These are phyloP conservation scores for Pristionchus mayeri DNA, from an alignment of 2,888 invertebrate species.

Conservation along the genomic window DNA sequence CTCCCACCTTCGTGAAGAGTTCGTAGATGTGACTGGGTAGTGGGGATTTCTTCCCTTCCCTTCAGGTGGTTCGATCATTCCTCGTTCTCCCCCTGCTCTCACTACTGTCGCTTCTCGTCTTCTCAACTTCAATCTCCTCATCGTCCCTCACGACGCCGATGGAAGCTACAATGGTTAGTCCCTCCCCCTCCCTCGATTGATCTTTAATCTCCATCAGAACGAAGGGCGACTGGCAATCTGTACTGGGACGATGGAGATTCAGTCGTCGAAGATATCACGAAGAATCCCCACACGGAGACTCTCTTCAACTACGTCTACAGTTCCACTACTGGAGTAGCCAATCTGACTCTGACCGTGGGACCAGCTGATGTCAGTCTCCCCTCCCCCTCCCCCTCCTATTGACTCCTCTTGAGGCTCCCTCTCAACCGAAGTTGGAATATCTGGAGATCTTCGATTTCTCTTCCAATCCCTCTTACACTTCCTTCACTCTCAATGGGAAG, in stretches of 20 bases:
- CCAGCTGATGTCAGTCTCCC: neutral
- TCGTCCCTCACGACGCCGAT: conserved; percentile 75
- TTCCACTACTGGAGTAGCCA: neutral
- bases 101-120: conserved; percentile 78
- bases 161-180: neutral
- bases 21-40: too few species aligned
- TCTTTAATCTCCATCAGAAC: conserved; percentile 22
- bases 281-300: conserved; percentile 45
- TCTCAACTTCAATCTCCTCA: conserved; percentile 83
- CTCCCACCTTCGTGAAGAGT: conserved; percentile 67
- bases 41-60: neutral
- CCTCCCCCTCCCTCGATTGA: conserved; percentile 69
- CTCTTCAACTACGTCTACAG: neutral
- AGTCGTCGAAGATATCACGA: conserved; percentile 57
- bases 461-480: conserved; percentile 58
- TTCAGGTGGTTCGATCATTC: conserved; percentile 81
- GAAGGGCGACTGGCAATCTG: conserved; percentile 59
- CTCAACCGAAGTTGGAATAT: conserved; percentile 62
- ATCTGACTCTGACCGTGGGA: conserved; percentile 20
- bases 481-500: conserved; percentile 61
- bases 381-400: neutral
- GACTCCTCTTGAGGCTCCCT: conserved; percentile 50
- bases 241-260: conserved; percentile 72
- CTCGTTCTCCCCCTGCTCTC: conserved; percentile 77
- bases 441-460: conserved; percentile 67